Evolutionary conservation across 1,140 invertebrate genomes (phyloP).

Genomic region (Seison nebaliae): DNA sequence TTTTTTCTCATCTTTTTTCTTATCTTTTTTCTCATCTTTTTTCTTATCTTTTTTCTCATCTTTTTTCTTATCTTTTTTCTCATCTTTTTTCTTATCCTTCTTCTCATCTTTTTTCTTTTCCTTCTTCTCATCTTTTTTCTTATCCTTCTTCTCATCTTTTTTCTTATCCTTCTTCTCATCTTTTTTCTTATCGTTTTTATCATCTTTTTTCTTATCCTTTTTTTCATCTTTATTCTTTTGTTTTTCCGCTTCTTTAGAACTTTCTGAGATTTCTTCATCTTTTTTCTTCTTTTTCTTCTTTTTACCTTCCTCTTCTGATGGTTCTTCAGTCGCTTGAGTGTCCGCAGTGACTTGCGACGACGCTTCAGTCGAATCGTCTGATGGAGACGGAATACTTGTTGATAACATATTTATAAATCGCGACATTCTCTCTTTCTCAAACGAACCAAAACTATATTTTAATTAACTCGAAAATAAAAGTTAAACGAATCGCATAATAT

Average conservation of each 20-base stretch:
- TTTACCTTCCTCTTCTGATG: not conserved
- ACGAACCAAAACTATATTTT: no score
- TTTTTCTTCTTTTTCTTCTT: slow-evolving; percentile 5
- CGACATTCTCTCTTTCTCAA: no score
- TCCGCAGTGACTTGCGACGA: no score
- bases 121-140: slow-evolving; percentile 2
- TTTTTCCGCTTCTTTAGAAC: not conserved
- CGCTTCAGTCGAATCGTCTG: no score
- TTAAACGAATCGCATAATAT: not conserved
- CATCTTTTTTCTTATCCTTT: slow-evolving; percentile 4
- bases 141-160: not conserved
- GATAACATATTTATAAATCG: no score
- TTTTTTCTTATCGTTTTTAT: not conserved
- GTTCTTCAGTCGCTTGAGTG: not conserved
- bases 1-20: slow-evolving; percentile 1
- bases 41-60: not conserved
- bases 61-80: slow-evolving; percentile 5
- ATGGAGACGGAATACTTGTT: no score
- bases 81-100: not conserved
- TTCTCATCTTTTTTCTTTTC: slow-evolving; percentile 2
- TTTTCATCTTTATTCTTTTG: slow-evolving; percentile 9
- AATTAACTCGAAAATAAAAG: not conserved
- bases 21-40: not conserved
- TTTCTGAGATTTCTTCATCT: not conserved
- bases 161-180: not conserved